Base-by-base conservation (phyloP, 2,113 vertebrate genomes). In the Semicossyphus pulcher region DNA sequence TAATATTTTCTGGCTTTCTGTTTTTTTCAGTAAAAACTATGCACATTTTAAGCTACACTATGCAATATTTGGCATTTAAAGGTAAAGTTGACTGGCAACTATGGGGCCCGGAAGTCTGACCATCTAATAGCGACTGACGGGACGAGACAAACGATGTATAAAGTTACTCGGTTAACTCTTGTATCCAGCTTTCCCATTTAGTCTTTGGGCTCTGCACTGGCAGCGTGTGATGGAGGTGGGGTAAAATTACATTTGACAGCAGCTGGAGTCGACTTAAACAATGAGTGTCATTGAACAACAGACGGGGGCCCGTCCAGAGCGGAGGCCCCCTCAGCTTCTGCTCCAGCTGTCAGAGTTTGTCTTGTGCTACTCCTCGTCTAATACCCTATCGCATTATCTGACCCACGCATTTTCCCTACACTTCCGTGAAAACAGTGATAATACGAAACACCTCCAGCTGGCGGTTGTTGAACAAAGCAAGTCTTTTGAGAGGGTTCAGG, bases 281-380 rank as follows among this genome's bases (percentile, higher is more conserved):
- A 93, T 89, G 88, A 85, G 76, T 72, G 86, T 88, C 86, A 92
- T 91, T 92, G 86, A 93, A 86, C 85, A 90, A 89, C 86, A 92
- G 87, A 89, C 75, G 66, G 81, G 83, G 77, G 68, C 61, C 78
- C 78, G 76, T 84, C 86, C 69, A 62, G 74, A 20, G 7, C 29
- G 36, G 72, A 53, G 75, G 67, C 73, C 89, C 72, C 72, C 76
- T 36, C 76, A n/a, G 74, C 78, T 81, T 78, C 81, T 86, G 84
- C 36, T 80, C 80, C 91, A 91, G 92, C 91, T 93, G 92, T 88
- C 87, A 65, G 64, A 83, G 76, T 68, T 89, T 58, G 81, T 88
- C 85, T 86, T 59, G 76, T 45, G 57, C 72, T 39, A 67, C 78
- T 84, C 72, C 68, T 85, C 28, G 39, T 84, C 86, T 56, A 77